A percentile compares a stretch with the other conserved stretches of the same genome.
Evolutionary conservation across 2,888 invertebrate species (phyloP).

Genomic region (Melieria crassipennis): DNA sequence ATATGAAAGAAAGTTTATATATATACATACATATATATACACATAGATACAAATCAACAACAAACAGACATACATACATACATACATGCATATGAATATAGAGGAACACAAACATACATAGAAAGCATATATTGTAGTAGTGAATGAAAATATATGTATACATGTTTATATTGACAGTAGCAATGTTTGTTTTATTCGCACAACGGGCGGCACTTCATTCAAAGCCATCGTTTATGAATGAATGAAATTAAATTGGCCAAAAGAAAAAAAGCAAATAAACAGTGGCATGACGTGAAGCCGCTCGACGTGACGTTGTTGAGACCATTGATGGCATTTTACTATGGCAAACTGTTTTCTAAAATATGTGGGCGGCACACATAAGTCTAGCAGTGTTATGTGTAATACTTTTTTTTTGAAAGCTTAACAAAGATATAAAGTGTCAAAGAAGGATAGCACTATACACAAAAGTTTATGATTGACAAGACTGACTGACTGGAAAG

Average conservation of each 20-base stretch:
- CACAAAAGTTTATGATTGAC: too few relatives aligned
- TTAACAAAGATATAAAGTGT: too few relatives aligned
- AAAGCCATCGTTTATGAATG: too few relatives aligned
- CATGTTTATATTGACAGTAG: constrained; percentile 44
- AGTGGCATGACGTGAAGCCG: neutral
- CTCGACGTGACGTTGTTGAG: neutral
- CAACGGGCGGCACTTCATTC: too few relatives aligned
- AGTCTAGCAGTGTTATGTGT: too few relatives aligned
- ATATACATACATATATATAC: constrained; percentile 17
- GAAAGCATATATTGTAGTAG: constrained; percentile 12
- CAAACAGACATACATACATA: constrained; percentile 32
- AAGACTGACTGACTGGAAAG: too few relatives aligned
- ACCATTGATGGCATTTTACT: neutral
- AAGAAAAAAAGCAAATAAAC: neutral
- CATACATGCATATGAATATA: constrained; percentile 37
- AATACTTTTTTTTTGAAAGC: too few relatives aligned
- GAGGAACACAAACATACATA: neutral
- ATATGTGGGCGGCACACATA: too few relatives aligned
- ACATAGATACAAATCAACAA: constrained; percentile 10
- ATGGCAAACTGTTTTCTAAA: neutral
- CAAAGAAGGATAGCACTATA: too few relatives aligned
- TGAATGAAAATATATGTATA: constrained; percentile 44
- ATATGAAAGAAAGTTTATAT: neutral
- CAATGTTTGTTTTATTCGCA: constrained; percentile 6
- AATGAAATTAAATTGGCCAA: neutral